Evolutionary conservation across 2,888 invertebrate species (phyloP).

Genomic region (Copidosoma aretas): DNA sequence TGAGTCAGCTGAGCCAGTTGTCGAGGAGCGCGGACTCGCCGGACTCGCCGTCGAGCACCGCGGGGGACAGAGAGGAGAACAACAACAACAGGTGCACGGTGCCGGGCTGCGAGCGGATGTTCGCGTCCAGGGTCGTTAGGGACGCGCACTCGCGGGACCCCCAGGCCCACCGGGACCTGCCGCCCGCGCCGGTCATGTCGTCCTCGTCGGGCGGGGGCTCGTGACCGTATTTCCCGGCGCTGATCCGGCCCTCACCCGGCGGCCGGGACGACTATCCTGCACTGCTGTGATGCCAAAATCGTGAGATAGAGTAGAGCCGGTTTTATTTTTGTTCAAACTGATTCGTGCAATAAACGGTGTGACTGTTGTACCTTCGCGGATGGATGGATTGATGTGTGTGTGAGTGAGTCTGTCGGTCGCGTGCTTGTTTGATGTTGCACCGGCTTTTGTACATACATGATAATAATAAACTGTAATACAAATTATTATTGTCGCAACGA

Average conservation of each 20-base stretch:
- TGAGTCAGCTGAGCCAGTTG: conserved; percentile 53
- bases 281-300: conserved; percentile 58
- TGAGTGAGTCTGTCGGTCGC: too few relatives aligned
- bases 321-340: background rate
- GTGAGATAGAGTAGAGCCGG: conserved; percentile 7
- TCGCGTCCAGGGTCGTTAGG: conserved; percentile 78
- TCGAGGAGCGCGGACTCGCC: conserved; percentile 52
- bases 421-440: too few relatives aligned
- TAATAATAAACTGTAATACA: background rate
- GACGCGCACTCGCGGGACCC: conserved; percentile 72
- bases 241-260: conserved; percentile 34
- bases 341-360: conserved; percentile 33
- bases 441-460: conserved; percentile 26
- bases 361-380: background rate
- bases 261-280: conserved; percentile 40
- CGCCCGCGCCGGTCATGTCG: conserved; percentile 38
- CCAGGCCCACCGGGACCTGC: conserved; percentile 57
- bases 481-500: background rate
- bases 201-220: conserved; percentile 54
- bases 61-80: conserved; percentile 22
- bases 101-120: conserved; percentile 78
- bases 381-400: background rate
- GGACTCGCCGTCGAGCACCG: conserved; percentile 37
- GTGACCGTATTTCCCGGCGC: conserved; percentile 52
- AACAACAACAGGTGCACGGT: conserved; percentile 69